A percentile compares a stretch with the other conserved stretches of the same genome.
Conservation (phyloP, 2,797 vertebrate species). For the Sphenodon punctatus region DNA sequence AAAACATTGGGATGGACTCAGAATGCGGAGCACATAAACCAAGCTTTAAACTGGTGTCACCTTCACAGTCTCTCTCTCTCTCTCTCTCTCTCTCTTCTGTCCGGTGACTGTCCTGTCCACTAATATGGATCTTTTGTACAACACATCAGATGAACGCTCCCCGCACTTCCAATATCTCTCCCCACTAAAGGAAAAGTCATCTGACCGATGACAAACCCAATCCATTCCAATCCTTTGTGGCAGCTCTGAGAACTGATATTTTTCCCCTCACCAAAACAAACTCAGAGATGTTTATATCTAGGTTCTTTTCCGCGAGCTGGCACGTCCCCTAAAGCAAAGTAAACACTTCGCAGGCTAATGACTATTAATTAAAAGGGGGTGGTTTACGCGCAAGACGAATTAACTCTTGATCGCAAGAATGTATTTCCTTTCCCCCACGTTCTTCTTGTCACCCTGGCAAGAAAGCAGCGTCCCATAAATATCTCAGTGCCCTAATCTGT, state of each 20-base stretch:
- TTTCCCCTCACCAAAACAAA: too few relatives aligned
- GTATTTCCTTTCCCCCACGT: neutral
- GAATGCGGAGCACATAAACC: neutral
- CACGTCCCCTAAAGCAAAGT: slow-evolving; percentile 21
- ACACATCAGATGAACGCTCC: fast-evolving
- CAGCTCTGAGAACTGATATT: neutral
- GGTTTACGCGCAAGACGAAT: slow-evolving; percentile 11
- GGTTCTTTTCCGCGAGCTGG: neutral
- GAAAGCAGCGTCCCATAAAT: slow-evolving; percentile 1
- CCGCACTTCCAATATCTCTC: fast-evolving
- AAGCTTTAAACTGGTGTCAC: neutral
- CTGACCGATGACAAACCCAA: neutral
- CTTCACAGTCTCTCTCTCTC: neutral
- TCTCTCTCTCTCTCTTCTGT: neutral
- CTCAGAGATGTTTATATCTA: neutral
- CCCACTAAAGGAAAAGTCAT: neutral
- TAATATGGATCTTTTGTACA: neutral
- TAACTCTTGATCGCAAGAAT: neutral
- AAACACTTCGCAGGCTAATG: neutral
- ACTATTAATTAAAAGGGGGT: slow-evolving; percentile 36
- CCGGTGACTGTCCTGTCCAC: too few relatives aligned
- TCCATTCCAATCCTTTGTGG: neutral
- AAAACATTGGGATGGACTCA: neutral
- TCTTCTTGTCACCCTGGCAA: neutral
- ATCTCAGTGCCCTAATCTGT: slow-evolving; percentile 31